phyloP scores from a whole-genome alignment of 2,888 invertebrate species.

The Brachylomia viminalis region DNA sequence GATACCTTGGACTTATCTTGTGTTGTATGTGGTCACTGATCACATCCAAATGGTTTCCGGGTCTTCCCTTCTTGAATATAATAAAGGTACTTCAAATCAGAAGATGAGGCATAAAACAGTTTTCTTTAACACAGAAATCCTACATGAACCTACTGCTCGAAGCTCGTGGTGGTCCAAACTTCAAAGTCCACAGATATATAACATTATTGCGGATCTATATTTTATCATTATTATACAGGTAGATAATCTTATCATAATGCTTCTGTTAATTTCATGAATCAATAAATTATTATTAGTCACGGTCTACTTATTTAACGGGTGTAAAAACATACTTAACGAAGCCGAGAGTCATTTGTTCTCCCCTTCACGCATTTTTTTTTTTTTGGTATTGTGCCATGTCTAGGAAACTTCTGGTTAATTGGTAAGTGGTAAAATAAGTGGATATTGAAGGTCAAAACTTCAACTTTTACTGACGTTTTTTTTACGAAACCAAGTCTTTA shows the following conservation, averaged over 20 bases:
- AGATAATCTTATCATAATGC: slow-evolving; percentile 19
- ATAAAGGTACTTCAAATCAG: not conserved
- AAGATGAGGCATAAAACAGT: not conserved
- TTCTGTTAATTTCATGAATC: slow-evolving; percentile 19
- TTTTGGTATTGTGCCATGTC: no score
- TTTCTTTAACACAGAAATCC: not conserved
- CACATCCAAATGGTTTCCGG: not conserved
- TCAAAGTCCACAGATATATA: slow-evolving; percentile 24
- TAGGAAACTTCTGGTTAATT: no score
- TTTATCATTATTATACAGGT: not conserved
- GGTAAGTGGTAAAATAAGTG: no score
- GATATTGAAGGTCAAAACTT: no score
- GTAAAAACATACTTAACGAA: no score
- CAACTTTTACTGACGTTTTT: no score
- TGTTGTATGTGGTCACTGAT: not conserved
- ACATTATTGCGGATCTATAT: not conserved
- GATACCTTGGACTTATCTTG: not conserved
- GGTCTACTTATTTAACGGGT: no score
- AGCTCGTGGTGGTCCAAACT: not conserved
- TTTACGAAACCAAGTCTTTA: no score
- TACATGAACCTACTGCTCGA: not conserved
- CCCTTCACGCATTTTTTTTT: no score
- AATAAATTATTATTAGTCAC: not conserved
- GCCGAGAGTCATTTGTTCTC: no score
- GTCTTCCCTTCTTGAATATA: not conserved